Base-by-base conservation (phyloP, 64 coral and sea anemone genomes). In the Acropora tenuis region DNA sequence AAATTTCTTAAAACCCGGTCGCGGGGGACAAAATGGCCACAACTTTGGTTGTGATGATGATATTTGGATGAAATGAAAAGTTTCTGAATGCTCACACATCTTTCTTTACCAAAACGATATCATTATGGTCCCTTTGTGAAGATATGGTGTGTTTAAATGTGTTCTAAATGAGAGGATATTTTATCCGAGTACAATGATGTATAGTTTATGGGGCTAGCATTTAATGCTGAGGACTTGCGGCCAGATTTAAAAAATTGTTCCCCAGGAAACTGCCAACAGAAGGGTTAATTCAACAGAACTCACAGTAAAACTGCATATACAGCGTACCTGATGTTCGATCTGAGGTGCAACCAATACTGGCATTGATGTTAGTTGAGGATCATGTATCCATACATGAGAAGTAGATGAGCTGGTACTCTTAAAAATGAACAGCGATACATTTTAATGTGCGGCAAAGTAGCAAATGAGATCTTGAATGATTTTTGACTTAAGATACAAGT, bases 201-300 rank as follows among this genome's bases (percentile, higher is more conserved):
- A 77, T 77, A 15, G 75, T 77, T 77, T 77, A 77, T 77, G 75
- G 75, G 75, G 75, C 44, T 77, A 77, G 16, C 43, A 17, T 43
- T 61, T 30, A 42, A 8, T 17, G 79, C 58, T 65, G 58, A 61
- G 1, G 2, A 82, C 0, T 12, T 82, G 46, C 11, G 4, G 40
- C 50, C 50, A 58, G 42, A 59, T 79, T 53, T 79, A 16, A 41
- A 44, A 66, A 13, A 42, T 82, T 3, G 58, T 43, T 46, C 2
- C 58, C 41, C 79, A 82, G 30, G 79, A 80, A 80, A 80, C 78
- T 80, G 78, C 50, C 52, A 80, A 8, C 18, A 48, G n/a, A 80
- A 80, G 78, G 78, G 78, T 80, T 80, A 80, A 73, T 63, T 63
- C 11, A 63, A 63, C 60, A 63, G 15, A 18, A 63, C 60, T 63